phyloP scores from a whole-genome alignment of 2,797 vertebrate species.

The Ambastaia sidthimunki region DNA sequence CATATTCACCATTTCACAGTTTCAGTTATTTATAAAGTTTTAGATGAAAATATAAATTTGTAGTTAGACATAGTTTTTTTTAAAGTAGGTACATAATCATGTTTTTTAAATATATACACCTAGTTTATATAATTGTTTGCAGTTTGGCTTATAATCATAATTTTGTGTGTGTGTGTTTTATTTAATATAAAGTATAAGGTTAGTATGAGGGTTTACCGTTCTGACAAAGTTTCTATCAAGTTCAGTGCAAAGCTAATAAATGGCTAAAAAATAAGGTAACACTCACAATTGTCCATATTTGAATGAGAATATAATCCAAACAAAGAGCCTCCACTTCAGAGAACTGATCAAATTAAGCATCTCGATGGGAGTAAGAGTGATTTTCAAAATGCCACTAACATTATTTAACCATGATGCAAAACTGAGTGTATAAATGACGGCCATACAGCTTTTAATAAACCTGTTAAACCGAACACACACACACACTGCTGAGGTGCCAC shows the following conservation, averaged over 20 bases:
- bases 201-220: background rate
- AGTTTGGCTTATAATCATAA: too few species aligned
- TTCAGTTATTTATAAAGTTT: too few species aligned
- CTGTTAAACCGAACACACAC: conserved; percentile 70
- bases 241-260: conserved; percentile 52
- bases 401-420: conserved; percentile 70
- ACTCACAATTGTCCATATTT: conserved; percentile 61
- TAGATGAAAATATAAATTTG: too few species aligned
- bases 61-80: too few species aligned
- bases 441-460: conserved; percentile 78
- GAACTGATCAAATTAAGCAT: conserved; percentile 21
- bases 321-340: conserved; percentile 1
- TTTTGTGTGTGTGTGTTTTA: too few species aligned
- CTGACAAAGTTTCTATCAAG: background rate
- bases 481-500: conserved; percentile 65
- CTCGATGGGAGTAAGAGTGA: background rate
- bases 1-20: too few species aligned
- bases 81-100: too few species aligned
- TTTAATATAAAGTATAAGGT: too few species aligned
- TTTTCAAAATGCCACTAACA: conserved; percentile 67
- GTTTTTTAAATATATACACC: too few species aligned
- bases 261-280: conserved; percentile 52
- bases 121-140: too few species aligned
- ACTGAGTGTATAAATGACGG: conserved; percentile 76
- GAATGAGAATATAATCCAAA: background rate